These are phyloP conservation scores for Apotomis betuletana DNA, from an alignment of 2,888 invertebrate genomes.

Conservation along the genomic window DNA sequence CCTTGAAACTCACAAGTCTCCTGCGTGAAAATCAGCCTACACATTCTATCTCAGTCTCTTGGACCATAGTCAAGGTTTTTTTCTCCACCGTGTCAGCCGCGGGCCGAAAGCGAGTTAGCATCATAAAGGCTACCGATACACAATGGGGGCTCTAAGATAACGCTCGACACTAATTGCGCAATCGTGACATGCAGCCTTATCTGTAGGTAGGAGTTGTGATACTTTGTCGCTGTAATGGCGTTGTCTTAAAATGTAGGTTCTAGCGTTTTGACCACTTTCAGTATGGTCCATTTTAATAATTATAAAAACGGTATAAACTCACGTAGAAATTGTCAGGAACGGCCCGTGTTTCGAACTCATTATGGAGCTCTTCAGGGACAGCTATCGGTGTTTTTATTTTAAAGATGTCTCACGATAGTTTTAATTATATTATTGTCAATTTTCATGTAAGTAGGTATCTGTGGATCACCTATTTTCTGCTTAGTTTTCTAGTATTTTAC, in stretches of 20 bases:
- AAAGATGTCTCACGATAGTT: no score
- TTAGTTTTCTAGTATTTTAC: no score
- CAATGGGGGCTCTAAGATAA: constrained; percentile 40
- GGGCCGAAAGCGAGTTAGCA: constrained; percentile 40
- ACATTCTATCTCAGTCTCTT: not conserved
- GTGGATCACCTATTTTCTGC: no score
- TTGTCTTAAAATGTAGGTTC: not conserved
- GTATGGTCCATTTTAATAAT: no score
- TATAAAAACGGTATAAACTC: no score
- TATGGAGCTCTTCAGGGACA: no score
- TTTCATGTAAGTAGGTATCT: no score
- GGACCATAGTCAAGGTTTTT: constrained; percentile 35
- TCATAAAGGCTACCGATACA: constrained; percentile 41
- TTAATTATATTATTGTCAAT: no score
- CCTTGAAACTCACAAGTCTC: not conserved
- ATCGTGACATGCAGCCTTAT: constrained; percentile 15
- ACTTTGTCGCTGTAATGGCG: not conserved
- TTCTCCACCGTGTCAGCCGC: constrained; percentile 32
- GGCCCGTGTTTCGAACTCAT: no score
- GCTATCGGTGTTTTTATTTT: no score
- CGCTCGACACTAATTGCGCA: constrained; percentile 29
- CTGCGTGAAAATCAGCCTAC: constrained; percentile 13
- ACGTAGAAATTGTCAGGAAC: no score
- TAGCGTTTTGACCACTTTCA: no score
- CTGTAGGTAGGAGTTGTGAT: not conserved